These are phyloP conservation scores for Caligus rogercresseyi DNA, from an alignment of 1,140 invertebrate species.

Conservation along the genomic window DNA sequence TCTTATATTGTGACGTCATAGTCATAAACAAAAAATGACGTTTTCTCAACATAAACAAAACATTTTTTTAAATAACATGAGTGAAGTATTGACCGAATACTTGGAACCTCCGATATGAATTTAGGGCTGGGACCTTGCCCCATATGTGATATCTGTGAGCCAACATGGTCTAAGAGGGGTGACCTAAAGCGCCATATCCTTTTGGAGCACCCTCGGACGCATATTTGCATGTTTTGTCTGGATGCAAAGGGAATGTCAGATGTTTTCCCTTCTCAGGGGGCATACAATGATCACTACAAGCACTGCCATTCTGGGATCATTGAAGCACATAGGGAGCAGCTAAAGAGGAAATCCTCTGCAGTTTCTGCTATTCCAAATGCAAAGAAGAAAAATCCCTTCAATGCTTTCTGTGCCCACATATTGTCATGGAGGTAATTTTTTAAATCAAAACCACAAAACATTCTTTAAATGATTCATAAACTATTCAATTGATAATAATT, in stretches of 20 bases:
- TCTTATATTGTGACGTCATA: no score
- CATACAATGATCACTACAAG: neutral
- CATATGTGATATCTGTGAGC: neutral
- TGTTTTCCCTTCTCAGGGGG: neutral
- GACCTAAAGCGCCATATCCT: neutral
- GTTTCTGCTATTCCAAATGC: no score
- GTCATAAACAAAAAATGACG: no score
- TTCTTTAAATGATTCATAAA: no score
- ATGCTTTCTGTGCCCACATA: neutral
- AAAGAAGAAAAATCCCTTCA: neutral
- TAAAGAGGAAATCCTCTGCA: no score
- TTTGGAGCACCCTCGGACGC: neutral
- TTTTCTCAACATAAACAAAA: no score
- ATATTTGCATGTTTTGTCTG: slow-evolving; percentile 9
- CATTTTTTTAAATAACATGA: no score
- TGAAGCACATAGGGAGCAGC: neutral
- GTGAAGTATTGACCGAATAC: no score
- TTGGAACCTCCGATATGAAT: no score
- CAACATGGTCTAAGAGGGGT: neutral
- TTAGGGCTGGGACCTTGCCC: neutral
- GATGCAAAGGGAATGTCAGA: neutral
- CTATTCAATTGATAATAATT: no score
- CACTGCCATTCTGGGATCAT: neutral
- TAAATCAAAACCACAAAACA: neutral
- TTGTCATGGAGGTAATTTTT: neutral